Evolutionary conservation across 2,113 vertebrate species (phyloP).

Genomic region (Pituophis catenifer): DNA sequence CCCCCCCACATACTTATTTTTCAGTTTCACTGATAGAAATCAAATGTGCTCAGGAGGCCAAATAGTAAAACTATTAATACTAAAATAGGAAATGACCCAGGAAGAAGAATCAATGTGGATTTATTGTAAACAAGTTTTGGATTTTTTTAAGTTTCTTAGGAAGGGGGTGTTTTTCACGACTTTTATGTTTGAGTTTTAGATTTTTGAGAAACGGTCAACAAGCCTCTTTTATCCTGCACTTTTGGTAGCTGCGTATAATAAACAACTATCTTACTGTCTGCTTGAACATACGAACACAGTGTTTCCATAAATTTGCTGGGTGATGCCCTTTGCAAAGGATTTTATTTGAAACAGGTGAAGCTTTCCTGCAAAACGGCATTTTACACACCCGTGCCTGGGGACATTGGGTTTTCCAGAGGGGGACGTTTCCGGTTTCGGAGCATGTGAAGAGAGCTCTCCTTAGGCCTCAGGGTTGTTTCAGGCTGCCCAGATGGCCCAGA

Average conservation of each 20-base stretch:
- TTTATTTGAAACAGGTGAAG: neutral
- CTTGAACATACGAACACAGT: neutral
- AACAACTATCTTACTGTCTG: neutral
- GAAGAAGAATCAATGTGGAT: neutral
- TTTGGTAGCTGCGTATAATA: neutral
- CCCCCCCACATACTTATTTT: neutral
- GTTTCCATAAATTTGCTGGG: neutral
- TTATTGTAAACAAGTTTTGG: neutral
- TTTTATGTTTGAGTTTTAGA: neutral
- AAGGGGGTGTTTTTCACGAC: neutral
- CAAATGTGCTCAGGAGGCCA: neutral
- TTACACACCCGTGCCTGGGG: neutral
- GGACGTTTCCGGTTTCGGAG: neutral
- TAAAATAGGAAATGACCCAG: neutral
- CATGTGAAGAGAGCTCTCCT: neutral
- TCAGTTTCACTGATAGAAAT: neutral
- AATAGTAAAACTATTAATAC: neutral
- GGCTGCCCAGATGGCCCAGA: too few relatives aligned
- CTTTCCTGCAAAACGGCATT: neutral
- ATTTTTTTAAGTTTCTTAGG: neutral
- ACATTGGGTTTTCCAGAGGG: neutral
- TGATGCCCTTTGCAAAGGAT: neutral
- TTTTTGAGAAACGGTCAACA: neutral
- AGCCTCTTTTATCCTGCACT: neutral
- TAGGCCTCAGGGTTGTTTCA: too few relatives aligned